Conservation (phyloP, 37 sponge, comb jelly and placozoan genomes). For the Bolinopsis microptera region DNA sequence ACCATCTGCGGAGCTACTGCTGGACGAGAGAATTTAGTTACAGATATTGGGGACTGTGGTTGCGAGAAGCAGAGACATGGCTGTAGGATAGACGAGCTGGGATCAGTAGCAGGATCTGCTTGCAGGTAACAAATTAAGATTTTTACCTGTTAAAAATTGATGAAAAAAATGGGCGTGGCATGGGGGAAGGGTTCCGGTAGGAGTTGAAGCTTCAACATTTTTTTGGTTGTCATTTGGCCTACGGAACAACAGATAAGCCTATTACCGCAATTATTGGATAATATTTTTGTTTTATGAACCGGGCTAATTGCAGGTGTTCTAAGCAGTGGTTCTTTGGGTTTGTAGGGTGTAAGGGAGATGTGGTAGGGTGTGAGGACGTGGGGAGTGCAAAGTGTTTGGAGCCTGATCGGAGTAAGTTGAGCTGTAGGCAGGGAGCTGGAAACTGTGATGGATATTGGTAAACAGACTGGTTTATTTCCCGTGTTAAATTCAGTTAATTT, state of each 20-base stretch:
- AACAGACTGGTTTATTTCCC: no score
- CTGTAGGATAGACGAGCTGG: neutral
- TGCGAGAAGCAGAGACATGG: neutral
- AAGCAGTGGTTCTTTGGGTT: neutral
- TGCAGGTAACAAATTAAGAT: no score
- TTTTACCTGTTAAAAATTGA: no score
- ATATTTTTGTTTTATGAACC: no score
- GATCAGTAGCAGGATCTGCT: neutral
- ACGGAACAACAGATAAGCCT: no score
- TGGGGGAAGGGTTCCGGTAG: no score
- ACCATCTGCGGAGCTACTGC: neutral
- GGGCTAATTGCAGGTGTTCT: neutral
- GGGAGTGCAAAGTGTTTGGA: neutral
- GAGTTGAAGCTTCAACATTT: no score
- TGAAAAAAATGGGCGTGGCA: no score
- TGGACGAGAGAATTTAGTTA: neutral
- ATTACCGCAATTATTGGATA: no score
- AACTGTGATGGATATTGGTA: neutral
- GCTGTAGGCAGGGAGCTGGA: conserved; percentile 5
- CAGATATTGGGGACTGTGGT: neutral
- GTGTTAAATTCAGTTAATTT: no score
- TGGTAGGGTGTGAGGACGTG: neutral
- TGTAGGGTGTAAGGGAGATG: neutral
- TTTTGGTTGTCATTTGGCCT: no score
- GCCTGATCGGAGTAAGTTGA: neutral